phyloP scores from a whole-genome alignment of 1,140 invertebrate species.

The Euwallacea similis region DNA sequence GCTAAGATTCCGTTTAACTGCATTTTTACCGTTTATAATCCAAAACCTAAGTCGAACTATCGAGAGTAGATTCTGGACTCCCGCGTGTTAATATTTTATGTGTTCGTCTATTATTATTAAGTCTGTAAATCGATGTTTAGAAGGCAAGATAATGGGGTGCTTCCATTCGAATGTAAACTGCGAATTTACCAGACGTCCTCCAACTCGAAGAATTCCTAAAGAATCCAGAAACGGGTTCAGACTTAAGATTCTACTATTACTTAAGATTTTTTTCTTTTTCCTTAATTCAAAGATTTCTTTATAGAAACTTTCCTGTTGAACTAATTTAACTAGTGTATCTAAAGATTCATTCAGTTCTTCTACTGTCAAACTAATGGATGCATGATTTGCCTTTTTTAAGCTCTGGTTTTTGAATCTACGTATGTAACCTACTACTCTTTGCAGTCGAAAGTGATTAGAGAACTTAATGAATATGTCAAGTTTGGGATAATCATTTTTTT shows the following conservation, averaged over 20 bases:
- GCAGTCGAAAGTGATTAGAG: slow-evolving; percentile 6
- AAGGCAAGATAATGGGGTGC: slow-evolving; percentile 45
- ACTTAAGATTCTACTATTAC: slow-evolving; percentile 24
- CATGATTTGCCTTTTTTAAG: neutral
- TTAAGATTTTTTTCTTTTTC: neutral
- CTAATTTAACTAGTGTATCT: neutral
- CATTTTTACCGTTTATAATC: slow-evolving; percentile 39
- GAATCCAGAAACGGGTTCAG: slow-evolving; percentile 52
- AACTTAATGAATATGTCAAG: neutral
- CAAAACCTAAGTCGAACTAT: slow-evolving; percentile 35
- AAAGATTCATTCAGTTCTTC: slow-evolving; percentile 15
- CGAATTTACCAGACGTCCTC: slow-evolving; percentile 49
- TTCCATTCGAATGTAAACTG: slow-evolving; percentile 42
- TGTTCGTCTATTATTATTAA: slow-evolving; percentile 43
- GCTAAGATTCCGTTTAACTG: slow-evolving; percentile 33
- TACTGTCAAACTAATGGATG: slow-evolving; percentile 3
- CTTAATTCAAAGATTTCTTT: slow-evolving; percentile 10
- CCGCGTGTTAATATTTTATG: slow-evolving; percentile 35
- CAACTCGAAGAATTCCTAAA: slow-evolving; percentile 52
- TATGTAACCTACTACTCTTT: slow-evolving; percentile 5
- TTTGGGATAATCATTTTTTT: neutral
- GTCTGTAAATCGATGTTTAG: slow-evolving; percentile 39
- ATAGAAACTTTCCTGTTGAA: neutral
- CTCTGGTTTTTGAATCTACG: neutral
- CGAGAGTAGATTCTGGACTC: slow-evolving; percentile 14